phyloP scores from a whole-genome alignment of 35 echinoderm and acorn worm genomes.

The Antedon bifida region DNA sequence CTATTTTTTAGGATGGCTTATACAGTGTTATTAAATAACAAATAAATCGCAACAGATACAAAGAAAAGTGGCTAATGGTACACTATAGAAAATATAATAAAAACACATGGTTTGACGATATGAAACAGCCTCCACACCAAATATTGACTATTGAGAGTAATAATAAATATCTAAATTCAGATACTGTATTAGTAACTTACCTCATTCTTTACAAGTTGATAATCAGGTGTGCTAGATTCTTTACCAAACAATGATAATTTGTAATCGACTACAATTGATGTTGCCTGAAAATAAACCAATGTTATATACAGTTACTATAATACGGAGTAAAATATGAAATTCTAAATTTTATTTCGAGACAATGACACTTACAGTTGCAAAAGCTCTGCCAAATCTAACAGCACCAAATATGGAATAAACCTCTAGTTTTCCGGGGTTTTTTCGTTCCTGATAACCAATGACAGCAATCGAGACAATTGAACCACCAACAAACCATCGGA shows the following conservation, averaged over 20 bases:
- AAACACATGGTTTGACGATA: not conserved
- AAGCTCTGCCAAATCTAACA: constrained; percentile 86
- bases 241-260: constrained; percentile 17
- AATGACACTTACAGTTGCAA: constrained; percentile 45
- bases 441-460: not conserved
- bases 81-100: not conserved
- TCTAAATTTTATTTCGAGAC: too few species aligned
- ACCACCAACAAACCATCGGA: not conserved
- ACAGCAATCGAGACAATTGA: not conserved
- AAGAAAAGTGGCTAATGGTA: not conserved
- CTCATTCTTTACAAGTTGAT: not conserved
- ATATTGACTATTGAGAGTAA: not conserved
- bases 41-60: not conserved
- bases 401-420: constrained; percentile 33
- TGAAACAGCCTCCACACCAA: not conserved
- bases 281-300: constrained; percentile 17
- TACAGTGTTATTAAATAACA: not conserved
- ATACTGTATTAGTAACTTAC: not conserved
- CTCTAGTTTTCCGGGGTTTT: not conserved
- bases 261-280: constrained; percentile 31
- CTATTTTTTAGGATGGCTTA: not conserved
- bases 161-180: not conserved
- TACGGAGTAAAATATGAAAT: too few species aligned
- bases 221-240: not conserved
- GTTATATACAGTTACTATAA: not conserved